Conservation (phyloP, 2,113 vertebrate genomes). For the Trogon surrucura region DNA sequence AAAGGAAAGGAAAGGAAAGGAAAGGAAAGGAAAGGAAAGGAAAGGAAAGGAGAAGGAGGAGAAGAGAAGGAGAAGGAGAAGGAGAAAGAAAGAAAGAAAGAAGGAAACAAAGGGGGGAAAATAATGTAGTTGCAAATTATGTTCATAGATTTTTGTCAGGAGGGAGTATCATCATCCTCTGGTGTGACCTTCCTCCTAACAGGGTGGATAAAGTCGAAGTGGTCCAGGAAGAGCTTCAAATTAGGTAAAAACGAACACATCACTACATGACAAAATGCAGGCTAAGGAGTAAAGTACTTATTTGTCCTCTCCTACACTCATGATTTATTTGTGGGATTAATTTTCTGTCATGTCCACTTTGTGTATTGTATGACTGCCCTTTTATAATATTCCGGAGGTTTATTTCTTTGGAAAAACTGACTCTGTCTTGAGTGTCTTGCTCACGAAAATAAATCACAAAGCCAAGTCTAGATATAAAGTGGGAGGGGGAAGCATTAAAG, state of each 20-base stretch:
- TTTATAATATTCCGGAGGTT: not conserved
- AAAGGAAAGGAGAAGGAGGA: no score
- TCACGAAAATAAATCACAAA: constrained; percentile 41
- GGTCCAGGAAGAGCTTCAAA: not conserved
- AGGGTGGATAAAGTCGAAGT: not conserved
- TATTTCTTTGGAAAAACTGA: constrained; percentile 42
- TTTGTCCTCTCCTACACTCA: not conserved
- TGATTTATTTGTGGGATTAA: constrained; percentile 38
- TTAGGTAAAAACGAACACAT: not conserved
- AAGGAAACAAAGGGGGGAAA: not conserved
- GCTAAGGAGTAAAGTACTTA: not conserved
- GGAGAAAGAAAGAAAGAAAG: rapidly evolving
- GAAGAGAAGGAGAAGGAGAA: not conserved
- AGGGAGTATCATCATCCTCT: not conserved
- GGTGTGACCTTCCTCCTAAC: not conserved
- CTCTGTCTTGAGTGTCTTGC: not conserved
- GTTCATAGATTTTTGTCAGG: not conserved
- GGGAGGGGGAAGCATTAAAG: constrained; percentile 18
- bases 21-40: no score
- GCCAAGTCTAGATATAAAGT: not conserved
- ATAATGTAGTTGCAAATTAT: not conserved
- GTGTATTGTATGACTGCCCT: constrained; percentile 6
- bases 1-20: not conserved
- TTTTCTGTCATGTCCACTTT: constrained; percentile 17
- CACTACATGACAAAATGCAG: not conserved